Base-by-base conservation (phyloP, 1,140 invertebrate genomes). In the Coelopa frigida region DNA sequence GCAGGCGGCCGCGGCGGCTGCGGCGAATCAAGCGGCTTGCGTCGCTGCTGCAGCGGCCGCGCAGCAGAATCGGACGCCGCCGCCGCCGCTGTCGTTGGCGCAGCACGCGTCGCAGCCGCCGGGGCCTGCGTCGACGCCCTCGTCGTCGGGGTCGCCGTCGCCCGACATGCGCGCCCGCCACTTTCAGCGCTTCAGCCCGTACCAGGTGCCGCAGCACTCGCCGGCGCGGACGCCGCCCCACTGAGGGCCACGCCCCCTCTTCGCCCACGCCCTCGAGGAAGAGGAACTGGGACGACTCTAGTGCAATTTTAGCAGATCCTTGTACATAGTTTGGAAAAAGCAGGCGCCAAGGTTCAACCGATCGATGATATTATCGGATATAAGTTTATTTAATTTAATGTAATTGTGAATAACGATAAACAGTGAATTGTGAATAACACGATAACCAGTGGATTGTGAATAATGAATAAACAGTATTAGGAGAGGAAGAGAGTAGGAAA, bases 181-280 rank as follows among this genome's bases (percentile, higher is more conserved):
- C 33, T 69, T 64, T 55, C 61, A 68, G 39, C 59, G 67, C 3
- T 70, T 69, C 39, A 70, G 67, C 56, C 67, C 67, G 3, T 70
- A 70, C 52, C 64, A 65, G 33, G 43, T 70, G 54, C 66, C 61
- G 27, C 63, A 63, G 38, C 58, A 65, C 21, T 35, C 21, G 7
- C n/a, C 39, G 6, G 23, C 47, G 17, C 33, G 41, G 23, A 40
- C 40, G 10, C 47, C 47, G 1, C 26, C 47, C 11, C 36, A 39
- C 24, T 48, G 22, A 46, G 22, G 17, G 10, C n/a, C n/a, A n/a
- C n/a, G n/a, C n/a, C n/a, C n/a, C n/a, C n/a, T n/a, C n/a, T n/a
- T n/a, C n/a, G n/a, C n/a, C n/a, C n/a, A n/a, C n/a, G n/a, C n/a
- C n/a, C n/a, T n/a, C n/a, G n/a, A n/a, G n/a, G n/a, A n/a, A n/a